Evolutionary conservation across 1,140 invertebrate species (phyloP).

Genomic region (Euschistus heros): DNA sequence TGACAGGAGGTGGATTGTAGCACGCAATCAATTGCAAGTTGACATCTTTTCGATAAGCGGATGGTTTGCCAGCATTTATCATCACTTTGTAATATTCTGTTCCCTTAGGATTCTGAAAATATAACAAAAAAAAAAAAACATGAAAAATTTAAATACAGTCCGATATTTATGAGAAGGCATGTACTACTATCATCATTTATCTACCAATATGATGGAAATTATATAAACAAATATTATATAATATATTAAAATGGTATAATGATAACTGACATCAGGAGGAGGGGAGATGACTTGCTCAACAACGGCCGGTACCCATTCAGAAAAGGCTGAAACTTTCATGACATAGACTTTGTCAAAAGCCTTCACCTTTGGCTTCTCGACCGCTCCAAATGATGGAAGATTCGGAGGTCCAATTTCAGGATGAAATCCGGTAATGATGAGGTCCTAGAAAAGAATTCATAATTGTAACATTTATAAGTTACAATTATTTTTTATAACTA

Average conservation of each 20-base stretch:
- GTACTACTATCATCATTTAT: not conserved
- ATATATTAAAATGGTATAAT: not conserved
- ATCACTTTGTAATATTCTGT: not conserved
- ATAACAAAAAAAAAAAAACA: not conserved
- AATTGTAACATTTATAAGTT: not conserved
- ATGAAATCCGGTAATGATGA: not conserved
- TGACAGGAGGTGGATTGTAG: not conserved
- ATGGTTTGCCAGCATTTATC: not conserved
- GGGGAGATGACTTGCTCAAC: constrained; percentile 1
- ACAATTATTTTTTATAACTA: not conserved
- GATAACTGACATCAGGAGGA: not conserved
- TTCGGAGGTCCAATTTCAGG: not conserved
- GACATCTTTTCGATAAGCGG: constrained; percentile 9
- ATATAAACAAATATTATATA: not conserved
- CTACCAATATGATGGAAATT: not conserved
- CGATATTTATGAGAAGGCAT: not conserved
- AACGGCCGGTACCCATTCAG: constrained; percentile 9
- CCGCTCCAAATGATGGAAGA: not conserved
- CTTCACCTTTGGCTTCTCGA: not conserved
- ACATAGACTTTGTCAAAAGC: constrained; percentile 5
- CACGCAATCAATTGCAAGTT: not conserved
- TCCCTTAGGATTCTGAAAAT: constrained; percentile 3
- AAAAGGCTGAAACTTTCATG: constrained; percentile 9
- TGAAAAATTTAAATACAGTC: not conserved
- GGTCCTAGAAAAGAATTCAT: not conserved